These are phyloP conservation scores for Coecobrya sp. DNA, from an alignment of 2,888 invertebrate species.

Conservation along the genomic window DNA sequence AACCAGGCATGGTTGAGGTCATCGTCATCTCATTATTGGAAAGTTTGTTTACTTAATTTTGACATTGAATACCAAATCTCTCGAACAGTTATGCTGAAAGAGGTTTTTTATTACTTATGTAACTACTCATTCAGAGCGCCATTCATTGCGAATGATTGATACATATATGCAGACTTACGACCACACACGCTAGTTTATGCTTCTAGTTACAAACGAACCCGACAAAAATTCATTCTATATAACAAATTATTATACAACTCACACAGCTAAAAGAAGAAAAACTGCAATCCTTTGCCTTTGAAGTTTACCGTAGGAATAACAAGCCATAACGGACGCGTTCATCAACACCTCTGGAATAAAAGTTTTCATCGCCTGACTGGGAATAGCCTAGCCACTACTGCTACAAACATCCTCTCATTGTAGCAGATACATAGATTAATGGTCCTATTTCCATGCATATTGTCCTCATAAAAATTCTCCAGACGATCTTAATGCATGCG, in stretches of 20 bases:
- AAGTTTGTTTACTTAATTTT: background rate
- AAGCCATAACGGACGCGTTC: background rate
- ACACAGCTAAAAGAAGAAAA: no score
- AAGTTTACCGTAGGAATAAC: background rate
- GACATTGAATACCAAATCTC: background rate
- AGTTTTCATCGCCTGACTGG: slow-evolving; percentile 15
- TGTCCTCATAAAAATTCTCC: slow-evolving; percentile 74
- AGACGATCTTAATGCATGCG: slow-evolving; percentile 22
- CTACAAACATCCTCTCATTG: background rate
- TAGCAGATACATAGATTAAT: slow-evolving; percentile 70
- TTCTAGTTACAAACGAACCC: no score
- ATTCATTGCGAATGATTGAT: no score
- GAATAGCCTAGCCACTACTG: background rate
- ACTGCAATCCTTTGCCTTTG: slow-evolving; percentile 3
- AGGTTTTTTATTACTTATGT: no score
- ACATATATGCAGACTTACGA: no score
- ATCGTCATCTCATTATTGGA: slow-evolving; percentile 55
- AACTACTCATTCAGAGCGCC: no score
- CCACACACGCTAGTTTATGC: no score
- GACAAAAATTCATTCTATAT: no score
- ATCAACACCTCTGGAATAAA: slow-evolving; percentile 37
- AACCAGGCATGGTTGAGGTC: slow-evolving; percentile 20
- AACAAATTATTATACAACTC: no score
- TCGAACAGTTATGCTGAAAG: no score
- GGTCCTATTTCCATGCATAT: slow-evolving; percentile 74